Evolutionary conservation across 2,113 vertebrate genomes (phyloP).

Genomic region (Alethe diademata): DNA sequence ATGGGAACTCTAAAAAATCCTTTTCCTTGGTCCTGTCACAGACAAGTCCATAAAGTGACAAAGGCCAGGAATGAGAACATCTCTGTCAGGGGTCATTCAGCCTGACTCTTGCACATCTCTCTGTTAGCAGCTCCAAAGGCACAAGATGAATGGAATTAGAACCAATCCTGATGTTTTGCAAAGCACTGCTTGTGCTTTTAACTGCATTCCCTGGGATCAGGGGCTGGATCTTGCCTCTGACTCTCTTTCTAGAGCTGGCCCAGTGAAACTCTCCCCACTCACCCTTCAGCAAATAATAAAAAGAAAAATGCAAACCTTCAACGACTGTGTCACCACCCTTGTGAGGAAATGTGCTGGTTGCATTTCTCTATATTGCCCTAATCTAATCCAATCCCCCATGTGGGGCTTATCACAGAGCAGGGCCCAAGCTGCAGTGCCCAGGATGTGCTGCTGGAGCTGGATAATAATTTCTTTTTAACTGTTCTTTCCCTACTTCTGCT

Average conservation of each 20-base stretch:
- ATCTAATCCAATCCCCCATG: background rate
- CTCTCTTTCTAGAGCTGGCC: background rate
- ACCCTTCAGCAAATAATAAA: background rate
- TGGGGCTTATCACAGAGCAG: background rate
- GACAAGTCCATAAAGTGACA: background rate
- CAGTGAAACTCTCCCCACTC: background rate
- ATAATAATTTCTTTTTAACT: background rate
- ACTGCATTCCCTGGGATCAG: background rate
- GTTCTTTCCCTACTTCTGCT: background rate
- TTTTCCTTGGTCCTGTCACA: background rate
- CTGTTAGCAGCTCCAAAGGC: background rate
- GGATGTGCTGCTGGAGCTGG: background rate
- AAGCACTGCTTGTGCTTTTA: background rate
- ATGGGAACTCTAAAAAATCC: background rate
- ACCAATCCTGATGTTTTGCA: background rate
- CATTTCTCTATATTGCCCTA: background rate
- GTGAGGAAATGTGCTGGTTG: background rate
- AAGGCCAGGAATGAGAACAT: background rate
- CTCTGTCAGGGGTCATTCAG: background rate
- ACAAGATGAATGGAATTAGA: background rate
- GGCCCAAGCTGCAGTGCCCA: background rate
- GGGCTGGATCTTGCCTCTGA: background rate
- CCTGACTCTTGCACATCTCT: background rate
- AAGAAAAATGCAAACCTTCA: background rate
- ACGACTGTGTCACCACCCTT: background rate